These are phyloP conservation scores for Drosophila elegans DNA, from an alignment of 1,140 invertebrate genomes.

Conservation along the genomic window DNA sequence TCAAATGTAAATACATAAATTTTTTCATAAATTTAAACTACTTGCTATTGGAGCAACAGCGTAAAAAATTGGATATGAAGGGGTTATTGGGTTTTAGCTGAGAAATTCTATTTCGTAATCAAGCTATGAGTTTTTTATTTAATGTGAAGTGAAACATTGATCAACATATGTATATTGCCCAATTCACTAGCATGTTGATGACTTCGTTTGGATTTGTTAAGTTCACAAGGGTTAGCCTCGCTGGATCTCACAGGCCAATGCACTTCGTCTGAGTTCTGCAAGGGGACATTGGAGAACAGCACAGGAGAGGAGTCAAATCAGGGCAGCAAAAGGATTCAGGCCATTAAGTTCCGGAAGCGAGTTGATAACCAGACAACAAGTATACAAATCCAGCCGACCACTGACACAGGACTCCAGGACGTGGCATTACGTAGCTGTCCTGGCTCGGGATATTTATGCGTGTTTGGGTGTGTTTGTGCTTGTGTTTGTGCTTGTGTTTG, in stretches of 20 bases:
- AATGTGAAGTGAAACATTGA: neutral
- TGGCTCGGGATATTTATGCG: slow-evolving; percentile 47
- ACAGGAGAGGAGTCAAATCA: slow-evolving; percentile 44
- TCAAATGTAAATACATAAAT: no score
- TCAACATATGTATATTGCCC: slow-evolving; percentile 30
- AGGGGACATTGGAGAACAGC: neutral
- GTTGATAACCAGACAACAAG: slow-evolving; percentile 80
- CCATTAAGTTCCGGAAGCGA: slow-evolving; percentile 84
- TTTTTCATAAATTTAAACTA: no score
- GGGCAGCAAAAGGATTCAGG: slow-evolving; percentile 81
- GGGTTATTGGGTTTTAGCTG: no score
- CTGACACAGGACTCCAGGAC: slow-evolving; percentile 3
- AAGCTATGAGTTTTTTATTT: no score
- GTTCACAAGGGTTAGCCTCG: slow-evolving; percentile 21
- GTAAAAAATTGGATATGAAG: no score
- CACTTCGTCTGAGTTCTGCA: slow-evolving; percentile 34
- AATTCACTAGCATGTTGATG: neutral
- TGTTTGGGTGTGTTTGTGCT: neutral
- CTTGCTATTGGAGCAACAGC: no score
- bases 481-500: slow-evolving; percentile 11
- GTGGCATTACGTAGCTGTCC: slow-evolving; percentile 33
- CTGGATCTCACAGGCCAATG: slow-evolving; percentile 67
- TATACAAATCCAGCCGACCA: slow-evolving; percentile 48
- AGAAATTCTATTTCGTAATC: no score
- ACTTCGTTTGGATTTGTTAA: slow-evolving; percentile 9